Conservation (phyloP, 2,797 vertebrate species). For the Chaetodon trifasciatus region DNA sequence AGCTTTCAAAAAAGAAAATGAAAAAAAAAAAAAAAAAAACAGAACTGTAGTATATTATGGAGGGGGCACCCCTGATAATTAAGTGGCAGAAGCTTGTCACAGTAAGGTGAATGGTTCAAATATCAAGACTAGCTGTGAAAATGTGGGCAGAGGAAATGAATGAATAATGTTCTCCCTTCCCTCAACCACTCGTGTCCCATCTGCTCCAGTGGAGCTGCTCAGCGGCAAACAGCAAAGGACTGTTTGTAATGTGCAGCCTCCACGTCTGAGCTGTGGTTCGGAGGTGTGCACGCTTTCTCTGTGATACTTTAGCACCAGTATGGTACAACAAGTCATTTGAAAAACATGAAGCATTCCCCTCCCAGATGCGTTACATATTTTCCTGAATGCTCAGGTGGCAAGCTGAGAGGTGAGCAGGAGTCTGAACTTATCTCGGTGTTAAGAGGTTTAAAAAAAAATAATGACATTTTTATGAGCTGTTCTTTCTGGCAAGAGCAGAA, state of each 20-base stretch:
- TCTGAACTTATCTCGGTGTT: conserved; percentile 37
- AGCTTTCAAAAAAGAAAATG: conserved; percentile 27
- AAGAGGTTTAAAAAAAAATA: conserved; percentile 8
- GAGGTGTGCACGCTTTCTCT: conserved; percentile 35
- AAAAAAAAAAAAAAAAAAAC: conserved; percentile 3
- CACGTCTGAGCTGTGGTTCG: conserved; percentile 44
- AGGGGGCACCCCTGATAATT: conserved; percentile 37
- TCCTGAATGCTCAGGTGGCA: conserved; percentile 35
- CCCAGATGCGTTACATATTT: conserved; percentile 11
- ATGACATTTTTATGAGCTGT: conserved; percentile 48
- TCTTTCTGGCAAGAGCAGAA: conserved; percentile 18
- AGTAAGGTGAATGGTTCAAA: conserved; percentile 48
- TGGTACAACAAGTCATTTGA: conserved; percentile 40
- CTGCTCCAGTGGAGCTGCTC: conserved; percentile 53
- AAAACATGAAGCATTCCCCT: conserved; percentile 43
- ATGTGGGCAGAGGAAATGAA: conserved; percentile 48
- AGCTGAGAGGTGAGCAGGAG: conserved; percentile 38
- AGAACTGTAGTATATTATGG: conserved; percentile 18
- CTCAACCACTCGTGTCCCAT: conserved; percentile 54
- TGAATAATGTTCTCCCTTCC: conserved; percentile 57
- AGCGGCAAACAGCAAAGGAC: conserved; percentile 46
- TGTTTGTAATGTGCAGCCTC: conserved; percentile 47
- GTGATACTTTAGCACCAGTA: conserved; percentile 39
- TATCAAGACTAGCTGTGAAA: conserved; percentile 46
- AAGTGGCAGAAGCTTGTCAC: conserved; percentile 38